Evolutionary conservation across 2,113 vertebrate genomes (phyloP).

Genomic region (Aegotheles bennettii): DNA sequence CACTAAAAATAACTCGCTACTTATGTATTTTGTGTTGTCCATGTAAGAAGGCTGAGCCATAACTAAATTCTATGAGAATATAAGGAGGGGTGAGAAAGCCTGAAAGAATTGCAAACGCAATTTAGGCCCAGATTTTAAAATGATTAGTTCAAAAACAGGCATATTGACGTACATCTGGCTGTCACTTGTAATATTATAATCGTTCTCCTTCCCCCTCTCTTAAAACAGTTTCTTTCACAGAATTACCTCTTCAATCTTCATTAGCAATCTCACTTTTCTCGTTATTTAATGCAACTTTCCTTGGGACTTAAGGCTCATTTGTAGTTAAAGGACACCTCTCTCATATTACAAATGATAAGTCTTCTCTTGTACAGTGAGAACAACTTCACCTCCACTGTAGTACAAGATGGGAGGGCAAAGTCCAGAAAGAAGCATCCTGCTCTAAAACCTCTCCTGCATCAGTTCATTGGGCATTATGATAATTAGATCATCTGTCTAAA

Average conservation of each 20-base stretch:
- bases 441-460: conserved; percentile 8
- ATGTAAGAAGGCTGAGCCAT: neutral
- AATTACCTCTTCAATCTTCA: neutral
- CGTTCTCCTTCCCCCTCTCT: neutral
- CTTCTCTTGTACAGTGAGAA: neutral
- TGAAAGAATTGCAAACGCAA: neutral
- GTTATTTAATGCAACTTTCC: neutral
- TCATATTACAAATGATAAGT: neutral
- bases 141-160: neutral
- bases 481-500: conserved; percentile 64
- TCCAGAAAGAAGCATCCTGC: conserved; percentile 46
- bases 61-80: neutral
- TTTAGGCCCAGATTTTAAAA: neutral
- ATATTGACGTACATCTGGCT: neutral
- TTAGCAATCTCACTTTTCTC: neutral
- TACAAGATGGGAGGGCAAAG: conserved; percentile 30
- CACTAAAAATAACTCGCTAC: neutral
- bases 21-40: neutral
- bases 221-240: neutral
- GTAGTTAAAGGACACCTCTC: neutral
- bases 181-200: neutral
- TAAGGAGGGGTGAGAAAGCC: neutral
- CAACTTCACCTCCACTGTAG: neutral
- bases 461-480: conserved; percentile 45
- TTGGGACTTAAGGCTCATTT: neutral